phyloP scores from a whole-genome alignment of 2,888 invertebrate species.

The Cepaea hortensis region DNA sequence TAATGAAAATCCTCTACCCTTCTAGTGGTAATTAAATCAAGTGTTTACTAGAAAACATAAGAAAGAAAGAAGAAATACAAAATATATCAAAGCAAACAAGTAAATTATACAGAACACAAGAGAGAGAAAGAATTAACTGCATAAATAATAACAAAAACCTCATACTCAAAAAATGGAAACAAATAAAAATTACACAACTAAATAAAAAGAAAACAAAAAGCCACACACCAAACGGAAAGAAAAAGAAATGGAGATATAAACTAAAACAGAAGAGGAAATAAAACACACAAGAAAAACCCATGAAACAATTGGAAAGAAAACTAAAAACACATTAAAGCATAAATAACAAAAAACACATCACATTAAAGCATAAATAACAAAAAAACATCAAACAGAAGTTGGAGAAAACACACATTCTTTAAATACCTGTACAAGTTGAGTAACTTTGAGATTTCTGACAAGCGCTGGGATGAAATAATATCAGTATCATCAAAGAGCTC shows the following conservation, averaged over 20 bases:
- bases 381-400: not conserved
- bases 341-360: not conserved
- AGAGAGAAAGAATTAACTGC: no score
- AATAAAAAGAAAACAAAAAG: not conserved
- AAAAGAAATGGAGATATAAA: not conserved
- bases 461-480: conserved; percentile 60
- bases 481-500: conserved; percentile 37
- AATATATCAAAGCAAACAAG: no score
- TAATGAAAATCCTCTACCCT: no score
- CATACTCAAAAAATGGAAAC: not conserved
- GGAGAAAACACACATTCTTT: not conserved
- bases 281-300: not conserved
- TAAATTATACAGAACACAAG: no score
- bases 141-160: not conserved
- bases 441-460: conserved; percentile 63
- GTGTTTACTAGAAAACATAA: no score
- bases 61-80: no score
- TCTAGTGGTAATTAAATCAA: no score
- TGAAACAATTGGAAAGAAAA: not conserved
- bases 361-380: not conserved
- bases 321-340: not conserved
- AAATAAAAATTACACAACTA: not conserved
- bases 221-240: not conserved
- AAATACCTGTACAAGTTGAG: conserved; percentile 54
- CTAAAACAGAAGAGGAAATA: no score